Evolutionary conservation across 2,888 invertebrate species (phyloP), one percentile per base, ranked within the genome.

Genomic region (Tortrix viridana): DNA sequence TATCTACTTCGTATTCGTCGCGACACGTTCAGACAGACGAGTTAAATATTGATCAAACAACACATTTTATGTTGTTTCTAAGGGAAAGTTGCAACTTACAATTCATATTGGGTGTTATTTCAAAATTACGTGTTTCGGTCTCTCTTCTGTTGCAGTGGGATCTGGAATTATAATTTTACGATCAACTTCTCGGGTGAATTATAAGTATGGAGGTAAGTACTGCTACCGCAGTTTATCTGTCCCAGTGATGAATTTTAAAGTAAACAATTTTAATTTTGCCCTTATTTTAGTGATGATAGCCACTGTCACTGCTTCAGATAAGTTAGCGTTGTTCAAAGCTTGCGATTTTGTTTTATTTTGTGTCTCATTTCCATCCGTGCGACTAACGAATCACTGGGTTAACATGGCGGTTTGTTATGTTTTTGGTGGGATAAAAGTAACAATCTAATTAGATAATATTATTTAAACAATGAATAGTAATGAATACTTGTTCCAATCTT

Each of bases 1-100:
- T 66, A 67, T 71, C 75, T 75, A 50, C 67, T 90, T 88, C 77
- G 87, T 88, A 90, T 90, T 86, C 90, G 69, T 70, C 67, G 70
- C 81, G 76, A 74, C 77, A 71, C 77, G 79, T 89, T 88, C 86
- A 84, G 80, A 83, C 81, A 79, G 81, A 77, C 84, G 77, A 75
- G 71, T 86, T 84, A 89, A 88, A 91, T 91, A 89, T 88, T 90
- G 88, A 91, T 89, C 80, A 82, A 60, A 58, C 50, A 59, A 67
- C 63, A 68, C 67, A 69, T 70, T 67, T 66, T 67, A 67, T 69
- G 71, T 72, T 71, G 71, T 74, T 69, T 71, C 53, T 67, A 73
- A 54, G 85, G 86, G 86, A 87, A 87, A 86, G 86, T 86, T 79
- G 63, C 46, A 60, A 66, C 73, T 71, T 66, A 16, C 60, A 59